Base-by-base conservation (phyloP, 2,888 invertebrate species). In the Lepidonotus clava region DNA sequence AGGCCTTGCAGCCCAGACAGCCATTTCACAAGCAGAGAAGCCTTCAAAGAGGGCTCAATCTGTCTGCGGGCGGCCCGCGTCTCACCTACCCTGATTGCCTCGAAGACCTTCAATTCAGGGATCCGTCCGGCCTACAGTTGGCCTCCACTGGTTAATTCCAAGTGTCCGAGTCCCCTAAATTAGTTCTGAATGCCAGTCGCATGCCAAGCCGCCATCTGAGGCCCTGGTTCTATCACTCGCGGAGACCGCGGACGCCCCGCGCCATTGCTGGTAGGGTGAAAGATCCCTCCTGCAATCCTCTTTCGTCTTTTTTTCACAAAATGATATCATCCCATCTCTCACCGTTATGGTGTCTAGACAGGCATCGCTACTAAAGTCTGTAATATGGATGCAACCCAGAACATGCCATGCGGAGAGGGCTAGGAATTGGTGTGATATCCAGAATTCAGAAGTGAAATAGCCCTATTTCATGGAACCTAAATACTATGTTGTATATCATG, bases 61-160 rank as follows among this genome's bases (percentile, higher is more conserved):
- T 61, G 61, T 4, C 28, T 32, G 8, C 11, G 28, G n/a, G 28
- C 28, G 61, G 24, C 2, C 61, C 28, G 61, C 61, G 24, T 61
- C 24, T 61, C 61, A 11, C 24, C 14, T 11, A 11, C 28, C 11
- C 28, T 61, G 61, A 61, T 61, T 61, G 61, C 61, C 61, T 28
- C n/a, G 61, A 61, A 61, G 61, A 61, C 61, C 61, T 24, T 61
- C 61, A 61, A 61, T 61, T 61, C 61, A 61, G 28, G 61, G 28
- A 2, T 32, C 61, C 11, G 28, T 28, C 61, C 61, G 5, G 61
- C 24, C 61, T 24, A 61, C 61, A 61, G 28, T 61, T 61, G 28
- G 61, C 61, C 21, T 18, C 53, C n/a, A 24, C n/a, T n/a, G 53
- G 53, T n/a, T 53, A 53, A 53, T 61, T 32, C 61, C 28, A n/a